Conservation (phyloP, 2,888 invertebrate species). For the Mesorhabditis spiculigera region DNA sequence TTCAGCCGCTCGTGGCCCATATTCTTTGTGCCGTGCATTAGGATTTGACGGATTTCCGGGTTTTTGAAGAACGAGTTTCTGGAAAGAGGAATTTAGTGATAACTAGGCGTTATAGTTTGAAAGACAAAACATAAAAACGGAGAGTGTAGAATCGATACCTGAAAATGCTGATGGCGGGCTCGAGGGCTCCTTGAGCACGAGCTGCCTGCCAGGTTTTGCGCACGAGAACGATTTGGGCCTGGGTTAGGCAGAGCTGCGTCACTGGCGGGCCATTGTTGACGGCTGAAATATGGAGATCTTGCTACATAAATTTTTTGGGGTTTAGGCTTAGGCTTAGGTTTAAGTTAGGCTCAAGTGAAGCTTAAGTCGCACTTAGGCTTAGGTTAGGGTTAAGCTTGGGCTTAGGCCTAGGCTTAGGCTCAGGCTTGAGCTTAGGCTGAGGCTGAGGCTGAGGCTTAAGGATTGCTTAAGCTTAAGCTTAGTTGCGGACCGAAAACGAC, state of each 20-base stretch:
- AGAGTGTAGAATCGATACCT: constrained; percentile 8
- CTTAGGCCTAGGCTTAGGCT: too few relatives aligned
- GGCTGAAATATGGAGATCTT: neutral
- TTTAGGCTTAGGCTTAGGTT: too few relatives aligned
- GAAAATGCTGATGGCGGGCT: constrained; percentile 37
- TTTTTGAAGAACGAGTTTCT: constrained; percentile 41
- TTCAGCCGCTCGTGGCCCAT: constrained; percentile 36
- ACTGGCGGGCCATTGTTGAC: constrained; percentile 15
- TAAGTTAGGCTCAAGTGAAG: too few relatives aligned
- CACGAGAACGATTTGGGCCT: constrained; percentile 33
- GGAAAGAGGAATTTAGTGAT: neutral
- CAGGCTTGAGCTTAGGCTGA: too few relatives aligned
- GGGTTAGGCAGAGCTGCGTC: constrained; percentile 25
- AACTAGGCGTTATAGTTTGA: neutral
- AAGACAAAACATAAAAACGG: neutral
- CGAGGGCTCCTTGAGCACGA: constrained; percentile 33
- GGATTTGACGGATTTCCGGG: constrained; percentile 32
- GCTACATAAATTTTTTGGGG: neutral
- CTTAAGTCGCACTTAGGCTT: too few relatives aligned
- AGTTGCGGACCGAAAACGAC: too few relatives aligned
- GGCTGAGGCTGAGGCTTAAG: too few relatives aligned
- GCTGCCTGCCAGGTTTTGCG: constrained; percentile 37
- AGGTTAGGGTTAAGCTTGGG: too few relatives aligned
- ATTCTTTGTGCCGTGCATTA: constrained; percentile 39
- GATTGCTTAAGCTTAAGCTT: too few relatives aligned